A percentile compares a stretch with the other conserved stretches of the same genome.
phyloP scores from a whole-genome alignment of 2,888 invertebrate species.

The Pachycephus smyrnensis region DNA sequence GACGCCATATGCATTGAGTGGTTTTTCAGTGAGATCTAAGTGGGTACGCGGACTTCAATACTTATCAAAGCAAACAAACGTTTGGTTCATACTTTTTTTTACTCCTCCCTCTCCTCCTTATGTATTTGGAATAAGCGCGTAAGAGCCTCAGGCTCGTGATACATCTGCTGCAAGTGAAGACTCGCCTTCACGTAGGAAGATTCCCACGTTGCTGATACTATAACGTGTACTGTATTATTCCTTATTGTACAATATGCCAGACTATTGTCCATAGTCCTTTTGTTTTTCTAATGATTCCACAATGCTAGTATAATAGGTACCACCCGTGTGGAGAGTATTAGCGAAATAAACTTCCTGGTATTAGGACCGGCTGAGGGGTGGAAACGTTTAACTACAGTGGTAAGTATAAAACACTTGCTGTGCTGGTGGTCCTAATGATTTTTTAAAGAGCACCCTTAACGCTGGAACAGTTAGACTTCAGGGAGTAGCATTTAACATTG shows the following conservation, averaged over 20 bases:
- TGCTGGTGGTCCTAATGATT: slow-evolving; percentile 25
- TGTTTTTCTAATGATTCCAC: not conserved
- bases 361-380: not conserved
- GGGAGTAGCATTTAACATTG: not conserved
- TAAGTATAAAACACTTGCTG: not conserved
- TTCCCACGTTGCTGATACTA: not conserved
- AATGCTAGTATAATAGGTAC: not conserved
- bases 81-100: slow-evolving; percentile 38
- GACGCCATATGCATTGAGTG: slow-evolving; percentile 37
- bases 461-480: not conserved
- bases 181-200: not conserved
- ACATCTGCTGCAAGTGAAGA: not conserved
- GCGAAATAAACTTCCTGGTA: slow-evolving; percentile 12
- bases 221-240: not conserved
- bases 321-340: slow-evolving; percentile 14
- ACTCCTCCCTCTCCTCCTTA: slow-evolving; percentile 13
- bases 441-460: slow-evolving; percentile 24
- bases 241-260: not conserved
- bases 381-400: not conserved
- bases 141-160: slow-evolving; percentile 30
- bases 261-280: not conserved
- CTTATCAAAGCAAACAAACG: slow-evolving; percentile 56
- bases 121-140: slow-evolving; percentile 18
- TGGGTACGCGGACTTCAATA: slow-evolving; percentile 43
- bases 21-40: slow-evolving; percentile 39